Evolutionary conservation across 2,797 vertebrate genomes (phyloP), one percentile per base, ranked within the genome.

Genomic region (Silurus lanzhouensis): DNA sequence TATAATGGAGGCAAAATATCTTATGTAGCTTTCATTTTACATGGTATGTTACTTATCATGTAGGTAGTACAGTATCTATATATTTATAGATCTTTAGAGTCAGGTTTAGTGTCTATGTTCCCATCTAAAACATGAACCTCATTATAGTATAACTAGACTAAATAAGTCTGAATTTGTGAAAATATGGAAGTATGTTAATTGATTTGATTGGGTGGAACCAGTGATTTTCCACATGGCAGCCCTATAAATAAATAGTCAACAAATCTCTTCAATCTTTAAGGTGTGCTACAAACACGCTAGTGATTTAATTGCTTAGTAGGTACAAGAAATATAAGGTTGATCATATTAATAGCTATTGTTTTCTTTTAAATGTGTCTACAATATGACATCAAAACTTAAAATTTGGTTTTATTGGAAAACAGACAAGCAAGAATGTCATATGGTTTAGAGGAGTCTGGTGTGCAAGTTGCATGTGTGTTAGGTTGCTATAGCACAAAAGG

Each of bases 381-480:
- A 4, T 77, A 22, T 60, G 1, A 9, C 20, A 64, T n/a, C 12
- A 61, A 48, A n/a, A 6, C 8, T 64, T 44, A 2, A 48, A 17
- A 64, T 19, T 31, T 63, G 46, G 60, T 14, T 80, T 48, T 25
- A 17, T 80, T 48, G 25, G 14, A 55, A 64, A 66, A 66, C 61
- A 81, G 63, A 48, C 22, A 52, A n/a, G 63, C 12, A 55, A 48
- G 25, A 31, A 1, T 66, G 31, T 20, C 17, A 74, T 38, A 44
- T 55, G 15, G 68, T 72, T 72, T 17, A 81, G 4, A 20, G 2
- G 17, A 58, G 70, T 61, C 13, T 19, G 55, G 7, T 52, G 61
- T 81, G 78, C 20, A 60, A 67, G 78, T 63, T n/a, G 46, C 85
- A 85, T 83, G 85, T 88, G 84, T 88, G 85, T 83, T 88, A 67